phyloP scores from a whole-genome alignment of 1,140 invertebrate genomes.

The Neodiprion lecontei region DNA sequence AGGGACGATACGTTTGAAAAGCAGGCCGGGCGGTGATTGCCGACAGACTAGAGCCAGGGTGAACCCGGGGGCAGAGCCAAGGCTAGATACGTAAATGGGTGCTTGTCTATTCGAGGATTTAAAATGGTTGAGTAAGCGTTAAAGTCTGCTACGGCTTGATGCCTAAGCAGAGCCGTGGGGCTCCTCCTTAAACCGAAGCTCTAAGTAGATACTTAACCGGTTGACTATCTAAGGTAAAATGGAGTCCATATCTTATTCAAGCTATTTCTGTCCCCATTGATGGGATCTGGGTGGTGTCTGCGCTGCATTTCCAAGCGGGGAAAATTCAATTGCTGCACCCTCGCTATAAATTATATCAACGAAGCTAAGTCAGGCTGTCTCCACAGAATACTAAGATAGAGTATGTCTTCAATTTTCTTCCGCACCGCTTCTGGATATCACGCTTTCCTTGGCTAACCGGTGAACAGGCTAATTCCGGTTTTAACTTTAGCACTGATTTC shows the following conservation, averaged over 20 bases:
- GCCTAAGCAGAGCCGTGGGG: neutral
- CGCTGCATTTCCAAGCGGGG: neutral
- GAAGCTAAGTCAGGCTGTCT: neutral
- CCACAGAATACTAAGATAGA: neutral
- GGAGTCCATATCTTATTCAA: constrained; percentile 2
- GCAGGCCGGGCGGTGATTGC: constrained; percentile 12
- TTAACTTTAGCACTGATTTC: neutral
- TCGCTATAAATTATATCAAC: constrained; percentile 1
- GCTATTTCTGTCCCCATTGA: neutral
- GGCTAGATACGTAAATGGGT: constrained; percentile 26
- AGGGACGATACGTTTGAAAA: neutral
- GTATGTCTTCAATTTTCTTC: neutral
- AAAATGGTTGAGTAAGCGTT: constrained; percentile 45
- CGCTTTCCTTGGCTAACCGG: neutral
- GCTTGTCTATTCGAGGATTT: constrained; percentile 41
- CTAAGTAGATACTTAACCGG: constrained; percentile 3
- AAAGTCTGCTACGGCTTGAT: constrained; percentile 37
- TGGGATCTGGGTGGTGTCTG: neutral
- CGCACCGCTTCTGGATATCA: neutral
- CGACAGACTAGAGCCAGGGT: constrained; percentile 15
- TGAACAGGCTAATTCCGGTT: neutral
- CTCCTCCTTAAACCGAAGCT: neutral
- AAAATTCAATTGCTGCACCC: neutral
- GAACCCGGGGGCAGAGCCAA: constrained; percentile 19
- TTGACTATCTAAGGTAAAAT: neutral